Evolutionary conservation across 1,140 invertebrate species (phyloP).

Genomic region (Rhagoletis pomonella): DNA sequence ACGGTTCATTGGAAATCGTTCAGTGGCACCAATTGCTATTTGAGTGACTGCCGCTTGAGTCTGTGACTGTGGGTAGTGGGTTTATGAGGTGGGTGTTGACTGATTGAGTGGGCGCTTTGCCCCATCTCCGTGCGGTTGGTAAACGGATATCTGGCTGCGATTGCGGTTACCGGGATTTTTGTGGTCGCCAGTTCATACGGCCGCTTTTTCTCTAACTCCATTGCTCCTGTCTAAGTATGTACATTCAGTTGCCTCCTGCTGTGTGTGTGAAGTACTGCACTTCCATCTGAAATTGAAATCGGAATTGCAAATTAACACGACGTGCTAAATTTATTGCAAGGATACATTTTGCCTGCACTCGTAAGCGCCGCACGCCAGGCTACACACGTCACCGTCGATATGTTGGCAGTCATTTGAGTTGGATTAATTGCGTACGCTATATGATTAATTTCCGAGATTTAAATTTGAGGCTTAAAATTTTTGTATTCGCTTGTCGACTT

Average conservation of each 20-base stretch:
- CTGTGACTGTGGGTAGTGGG: background rate
- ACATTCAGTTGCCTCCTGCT: too few species aligned
- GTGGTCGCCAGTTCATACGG: slow-evolving; percentile 21
- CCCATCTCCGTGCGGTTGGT: background rate
- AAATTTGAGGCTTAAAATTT: slow-evolving; percentile 42
- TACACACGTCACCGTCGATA: slow-evolving; percentile 48
- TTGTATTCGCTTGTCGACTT: background rate
- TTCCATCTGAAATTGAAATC: slow-evolving; percentile 65
- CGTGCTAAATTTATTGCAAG: slow-evolving; percentile 56
- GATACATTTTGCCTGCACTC: slow-evolving; percentile 48
- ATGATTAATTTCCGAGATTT: slow-evolving; percentile 64
- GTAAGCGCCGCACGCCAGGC: slow-evolving; percentile 11
- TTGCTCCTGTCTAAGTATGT: too few species aligned
- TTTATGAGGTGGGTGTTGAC: slow-evolving; percentile 62
- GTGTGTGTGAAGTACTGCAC: background rate
- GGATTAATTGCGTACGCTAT: slow-evolving; percentile 61
- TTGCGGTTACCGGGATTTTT: slow-evolving; percentile 62
- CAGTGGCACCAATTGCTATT: slow-evolving; percentile 54
- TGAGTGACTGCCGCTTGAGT: slow-evolving; percentile 43
- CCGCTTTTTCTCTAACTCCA: background rate
- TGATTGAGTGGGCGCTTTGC: slow-evolving; percentile 60
- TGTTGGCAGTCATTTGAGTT: slow-evolving; percentile 68
- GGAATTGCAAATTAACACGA: slow-evolving; percentile 73
- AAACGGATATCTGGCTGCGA: background rate
- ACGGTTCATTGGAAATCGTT: slow-evolving; percentile 37